These are phyloP conservation scores for Anableps anableps DNA, from an alignment of 2,797 vertebrate species.

Conservation along the genomic window DNA sequence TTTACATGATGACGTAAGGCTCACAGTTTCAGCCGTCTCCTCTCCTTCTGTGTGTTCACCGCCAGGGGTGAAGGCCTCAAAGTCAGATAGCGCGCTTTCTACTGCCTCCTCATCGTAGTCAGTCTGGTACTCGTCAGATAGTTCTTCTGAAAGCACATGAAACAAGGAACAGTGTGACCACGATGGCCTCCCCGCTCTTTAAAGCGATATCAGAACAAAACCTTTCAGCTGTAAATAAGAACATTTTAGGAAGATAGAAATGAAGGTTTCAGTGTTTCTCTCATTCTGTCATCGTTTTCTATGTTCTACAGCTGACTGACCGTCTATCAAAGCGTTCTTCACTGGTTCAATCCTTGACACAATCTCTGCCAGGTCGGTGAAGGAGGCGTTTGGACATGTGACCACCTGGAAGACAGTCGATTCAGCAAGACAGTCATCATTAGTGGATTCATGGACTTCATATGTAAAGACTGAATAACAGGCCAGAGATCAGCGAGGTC, in stretches of 20 bases:
- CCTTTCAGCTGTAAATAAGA: neutral
- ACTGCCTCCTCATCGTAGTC: slow-evolving; percentile 90
- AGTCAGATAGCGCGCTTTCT: slow-evolving; percentile 78
- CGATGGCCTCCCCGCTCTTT: neutral
- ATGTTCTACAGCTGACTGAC: slow-evolving; percentile 74
- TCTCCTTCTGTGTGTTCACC: slow-evolving; percentile 74
- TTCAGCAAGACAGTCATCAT: neutral
- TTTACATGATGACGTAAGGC: neutral
- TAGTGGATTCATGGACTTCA: no score
- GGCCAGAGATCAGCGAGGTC: no score
- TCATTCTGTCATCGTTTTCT: neutral
- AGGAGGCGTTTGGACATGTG: slow-evolving; percentile 91
- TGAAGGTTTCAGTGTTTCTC: neutral
- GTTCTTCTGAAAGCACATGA: slow-evolving; percentile 81
- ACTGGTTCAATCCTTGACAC: slow-evolving; percentile 93
- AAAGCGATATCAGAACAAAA: neutral
- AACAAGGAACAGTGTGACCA: neutral
- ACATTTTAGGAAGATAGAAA: neutral
- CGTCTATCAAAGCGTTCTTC: slow-evolving; percentile 79
- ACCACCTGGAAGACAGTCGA: slow-evolving; percentile 77
- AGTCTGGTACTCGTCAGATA: slow-evolving; percentile 89
- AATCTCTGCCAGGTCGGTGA: slow-evolving; percentile 95
- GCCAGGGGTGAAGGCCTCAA: slow-evolving; percentile 68
- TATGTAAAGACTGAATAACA: no score
- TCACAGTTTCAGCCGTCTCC: slow-evolving; percentile 84